Conservation (phyloP, 1,140 invertebrate genomes). For the Vanessa atalanta region DNA sequence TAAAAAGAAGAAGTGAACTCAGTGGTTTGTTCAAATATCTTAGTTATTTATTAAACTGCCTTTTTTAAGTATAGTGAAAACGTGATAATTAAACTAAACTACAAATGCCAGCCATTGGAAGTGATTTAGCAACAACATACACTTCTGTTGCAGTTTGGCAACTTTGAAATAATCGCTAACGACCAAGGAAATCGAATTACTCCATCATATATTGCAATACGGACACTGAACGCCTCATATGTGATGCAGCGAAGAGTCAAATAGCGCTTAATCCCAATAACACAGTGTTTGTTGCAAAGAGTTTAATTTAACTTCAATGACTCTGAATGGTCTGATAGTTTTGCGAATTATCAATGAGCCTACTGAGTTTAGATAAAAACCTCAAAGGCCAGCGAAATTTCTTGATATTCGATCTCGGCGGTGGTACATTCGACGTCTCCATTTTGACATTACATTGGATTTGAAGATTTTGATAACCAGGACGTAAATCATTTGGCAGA, state of each 20-base stretch:
- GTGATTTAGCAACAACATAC: constrained; percentile 89
- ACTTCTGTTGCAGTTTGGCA: constrained; percentile 90
- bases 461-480: constrained; percentile 93
- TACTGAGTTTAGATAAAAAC: constrained; percentile 86
- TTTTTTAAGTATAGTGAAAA: neutral
- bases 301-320: constrained; percentile 77
- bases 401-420: constrained; percentile 84
- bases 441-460: constrained; percentile 94
- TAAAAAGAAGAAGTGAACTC: constrained; percentile 45
- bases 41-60: neutral
- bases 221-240: constrained; percentile 92
- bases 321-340: constrained; percentile 83
- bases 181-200: constrained; percentile 96
- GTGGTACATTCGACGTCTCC: constrained; percentile 91
- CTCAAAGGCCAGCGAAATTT: constrained; percentile 85
- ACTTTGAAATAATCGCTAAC: constrained; percentile 95
- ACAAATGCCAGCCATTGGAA: constrained; percentile 84
- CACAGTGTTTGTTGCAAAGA: constrained; percentile 86
- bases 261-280: constrained; percentile 86
- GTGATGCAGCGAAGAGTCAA: constrained; percentile 89
- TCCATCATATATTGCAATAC: constrained; percentile 94
- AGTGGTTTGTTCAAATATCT: constrained; percentile 42
- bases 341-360: constrained; percentile 88
- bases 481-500: constrained; percentile 87
- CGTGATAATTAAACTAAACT: neutral